Evolutionary conservation across 2,113 vertebrate species (phyloP).

Genomic region (Pithys albifrons): DNA sequence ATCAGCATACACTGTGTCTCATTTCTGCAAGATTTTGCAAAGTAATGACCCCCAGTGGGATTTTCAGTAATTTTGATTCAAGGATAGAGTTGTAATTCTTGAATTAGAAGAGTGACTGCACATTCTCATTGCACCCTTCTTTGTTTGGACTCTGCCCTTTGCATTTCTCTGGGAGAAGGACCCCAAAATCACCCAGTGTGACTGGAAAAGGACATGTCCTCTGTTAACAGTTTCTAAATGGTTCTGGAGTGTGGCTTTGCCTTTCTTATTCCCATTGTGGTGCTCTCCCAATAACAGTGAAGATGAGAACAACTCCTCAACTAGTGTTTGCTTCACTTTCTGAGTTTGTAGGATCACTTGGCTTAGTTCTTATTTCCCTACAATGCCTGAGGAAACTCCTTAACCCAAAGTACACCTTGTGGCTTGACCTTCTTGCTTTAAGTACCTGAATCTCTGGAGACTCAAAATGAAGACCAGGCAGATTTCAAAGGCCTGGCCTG

Average conservation of each 20-base stretch:
- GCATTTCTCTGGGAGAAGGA: neutral
- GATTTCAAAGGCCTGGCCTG: neutral
- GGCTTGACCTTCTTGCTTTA: neutral
- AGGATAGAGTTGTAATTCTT: neutral
- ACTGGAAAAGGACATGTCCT: neutral
- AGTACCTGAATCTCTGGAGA: neutral
- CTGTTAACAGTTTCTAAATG: neutral
- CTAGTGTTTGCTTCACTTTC: neutral
- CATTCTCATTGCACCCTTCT: neutral
- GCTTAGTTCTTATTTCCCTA: neutral
- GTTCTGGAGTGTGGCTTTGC: neutral
- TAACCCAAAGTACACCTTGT: neutral
- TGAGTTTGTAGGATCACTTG: neutral
- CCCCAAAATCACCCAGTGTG: fast-evolving
- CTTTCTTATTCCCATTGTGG: neutral
- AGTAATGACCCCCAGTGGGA: neutral
- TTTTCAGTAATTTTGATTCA: neutral
- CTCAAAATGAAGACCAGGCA: neutral
- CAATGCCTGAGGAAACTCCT: neutral
- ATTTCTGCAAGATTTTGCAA: neutral
- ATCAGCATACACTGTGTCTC: neutral
- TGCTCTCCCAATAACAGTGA: neutral
- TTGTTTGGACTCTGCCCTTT: neutral
- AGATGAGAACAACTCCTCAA: neutral
- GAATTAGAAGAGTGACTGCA: neutral